A percentile compares a stretch with the other conserved stretches of the same genome.
These are phyloP conservation scores for Heliconius hewitsoni DNA, from an alignment of 1,140 invertebrate species.

Conservation along the genomic window DNA sequence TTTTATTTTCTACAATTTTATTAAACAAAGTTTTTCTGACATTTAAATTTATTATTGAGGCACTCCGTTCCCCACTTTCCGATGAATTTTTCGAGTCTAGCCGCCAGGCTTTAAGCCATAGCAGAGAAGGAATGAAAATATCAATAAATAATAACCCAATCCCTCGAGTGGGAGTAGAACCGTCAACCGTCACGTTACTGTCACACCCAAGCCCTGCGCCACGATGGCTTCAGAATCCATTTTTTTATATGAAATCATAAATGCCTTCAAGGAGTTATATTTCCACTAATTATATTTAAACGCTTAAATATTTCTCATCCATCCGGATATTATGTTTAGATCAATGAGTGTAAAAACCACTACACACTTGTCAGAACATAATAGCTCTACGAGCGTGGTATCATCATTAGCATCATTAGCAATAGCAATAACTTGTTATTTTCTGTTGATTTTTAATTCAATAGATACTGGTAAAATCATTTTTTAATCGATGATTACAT, in stretches of 20 bases:
- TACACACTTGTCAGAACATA: slow-evolving; percentile 25
- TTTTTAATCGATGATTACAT: neutral
- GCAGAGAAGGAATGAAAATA: no score
- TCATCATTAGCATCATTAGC: slow-evolving; percentile 23
- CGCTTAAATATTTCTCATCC: slow-evolving; percentile 20
- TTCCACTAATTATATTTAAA: slow-evolving; percentile 1
- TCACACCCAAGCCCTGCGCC: no score
- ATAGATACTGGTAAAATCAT: neutral
- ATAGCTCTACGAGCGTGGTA: slow-evolving; percentile 14
- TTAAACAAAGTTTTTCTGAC: no score
- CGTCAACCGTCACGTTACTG: no score
- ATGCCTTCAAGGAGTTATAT: neutral
- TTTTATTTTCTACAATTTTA: no score
- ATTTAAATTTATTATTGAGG: no score
- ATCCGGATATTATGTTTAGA: slow-evolving; percentile 36
- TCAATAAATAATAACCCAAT: no score
- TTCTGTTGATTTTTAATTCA: slow-evolving; percentile 14
- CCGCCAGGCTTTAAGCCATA: no score
- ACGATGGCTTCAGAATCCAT: neutral
- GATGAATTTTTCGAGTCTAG: no score
- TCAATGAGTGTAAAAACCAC: slow-evolving; percentile 37
- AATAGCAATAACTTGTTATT: neutral
- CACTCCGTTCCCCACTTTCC: no score
- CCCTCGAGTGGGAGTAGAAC: no score
- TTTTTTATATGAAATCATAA: neutral